Evolutionary conservation across 2,113 vertebrate species (phyloP).

Genomic region (Osmerus mordax): DNA sequence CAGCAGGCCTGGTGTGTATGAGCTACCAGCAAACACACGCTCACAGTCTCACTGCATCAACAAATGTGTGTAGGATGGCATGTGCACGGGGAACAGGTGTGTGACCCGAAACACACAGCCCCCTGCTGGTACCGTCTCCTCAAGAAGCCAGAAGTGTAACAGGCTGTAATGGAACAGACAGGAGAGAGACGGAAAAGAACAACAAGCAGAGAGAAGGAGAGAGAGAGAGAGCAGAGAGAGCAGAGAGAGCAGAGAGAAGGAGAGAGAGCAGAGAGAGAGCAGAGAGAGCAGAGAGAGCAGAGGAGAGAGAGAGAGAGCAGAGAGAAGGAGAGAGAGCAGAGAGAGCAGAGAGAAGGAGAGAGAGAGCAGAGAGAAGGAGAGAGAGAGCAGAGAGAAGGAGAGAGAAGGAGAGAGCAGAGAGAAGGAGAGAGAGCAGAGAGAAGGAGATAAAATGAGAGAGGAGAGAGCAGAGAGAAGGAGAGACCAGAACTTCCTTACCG

Average conservation of each 20-base stretch:
- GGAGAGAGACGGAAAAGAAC: too few relatives aligned
- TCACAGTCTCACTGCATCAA: too few relatives aligned
- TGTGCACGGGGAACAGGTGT: too few relatives aligned
- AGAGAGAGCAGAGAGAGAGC: background rate
- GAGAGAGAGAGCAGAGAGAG: conserved; percentile 13
- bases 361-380: too few relatives aligned
- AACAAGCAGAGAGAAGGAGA: conserved; percentile 2
- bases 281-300: background rate
- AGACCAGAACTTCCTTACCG: conserved; percentile 67
- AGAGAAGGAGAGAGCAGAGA: background rate
- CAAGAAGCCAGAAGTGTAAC: too few relatives aligned
- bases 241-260: conserved; percentile 9
- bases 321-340: conserved; percentile 17
- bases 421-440: background rate
- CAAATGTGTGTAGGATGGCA: too few relatives aligned
- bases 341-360: background rate
- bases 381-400: background rate
- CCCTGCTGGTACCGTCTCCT: too few relatives aligned
- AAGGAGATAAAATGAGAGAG: too few relatives aligned
- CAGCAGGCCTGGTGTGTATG: too few relatives aligned
- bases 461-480: background rate
- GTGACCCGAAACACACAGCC: too few relatives aligned
- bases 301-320: background rate
- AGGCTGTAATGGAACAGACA: too few relatives aligned
- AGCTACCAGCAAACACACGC: too few relatives aligned